phyloP scores from a whole-genome alignment of 2,797 vertebrate species.

The Rachycentron canadum region DNA sequence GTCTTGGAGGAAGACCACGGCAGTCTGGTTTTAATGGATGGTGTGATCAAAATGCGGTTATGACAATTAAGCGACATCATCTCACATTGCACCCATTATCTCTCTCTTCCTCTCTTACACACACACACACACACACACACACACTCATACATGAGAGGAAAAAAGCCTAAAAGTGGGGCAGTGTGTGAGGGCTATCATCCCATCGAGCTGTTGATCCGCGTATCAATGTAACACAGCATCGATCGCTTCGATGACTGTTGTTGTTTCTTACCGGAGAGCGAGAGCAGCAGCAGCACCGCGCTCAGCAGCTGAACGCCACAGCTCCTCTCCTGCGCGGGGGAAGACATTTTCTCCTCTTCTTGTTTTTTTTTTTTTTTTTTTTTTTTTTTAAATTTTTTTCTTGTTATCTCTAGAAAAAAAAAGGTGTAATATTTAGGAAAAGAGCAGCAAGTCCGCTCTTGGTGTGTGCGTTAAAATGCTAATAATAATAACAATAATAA shows the following conservation, averaged over 20 bases:
- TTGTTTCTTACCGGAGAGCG: conserved; percentile 76
- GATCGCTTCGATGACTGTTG: conserved; percentile 18
- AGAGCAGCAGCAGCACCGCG: conserved; percentile 70
- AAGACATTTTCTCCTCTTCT: conserved; percentile 69
- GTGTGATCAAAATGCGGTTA: conserved; percentile 2
- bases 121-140: neutral
- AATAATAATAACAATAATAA: too few relatives aligned
- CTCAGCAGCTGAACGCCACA: conserved; percentile 63
- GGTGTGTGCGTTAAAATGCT: conserved; percentile 53
- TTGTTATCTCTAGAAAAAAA: conserved; percentile 7
- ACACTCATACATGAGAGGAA: neutral
- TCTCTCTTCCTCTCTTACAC: neutral
- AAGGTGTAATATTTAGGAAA: neutral
- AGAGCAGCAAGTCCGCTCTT: neutral
- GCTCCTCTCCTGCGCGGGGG: conserved; percentile 59
- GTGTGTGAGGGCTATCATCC: neutral
- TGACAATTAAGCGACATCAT: conserved; percentile 20
- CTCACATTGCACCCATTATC: conserved; percentile 15
- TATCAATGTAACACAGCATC: conserved; percentile 25
- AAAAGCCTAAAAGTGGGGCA: neutral
- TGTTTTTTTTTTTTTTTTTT: too few relatives aligned
- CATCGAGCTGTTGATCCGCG: conserved; percentile 33
- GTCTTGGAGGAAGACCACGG: neutral
- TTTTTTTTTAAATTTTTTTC: too few relatives aligned
- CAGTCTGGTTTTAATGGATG: neutral